Base-by-base conservation (phyloP, 2,888 invertebrate species). In the Molanna angustata region DNA sequence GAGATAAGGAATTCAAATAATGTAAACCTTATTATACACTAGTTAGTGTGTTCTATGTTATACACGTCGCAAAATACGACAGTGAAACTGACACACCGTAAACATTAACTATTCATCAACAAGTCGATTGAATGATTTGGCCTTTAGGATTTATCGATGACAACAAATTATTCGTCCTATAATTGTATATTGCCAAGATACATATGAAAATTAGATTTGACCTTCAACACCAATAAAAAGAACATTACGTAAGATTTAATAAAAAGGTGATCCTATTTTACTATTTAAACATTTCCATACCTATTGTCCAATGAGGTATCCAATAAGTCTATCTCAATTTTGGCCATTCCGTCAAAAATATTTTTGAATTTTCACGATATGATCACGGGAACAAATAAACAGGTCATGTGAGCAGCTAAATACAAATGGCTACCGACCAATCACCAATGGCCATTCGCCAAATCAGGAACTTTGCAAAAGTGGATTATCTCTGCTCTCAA, bases 371-470 rank as follows among this genome's bases (percentile, higher is more conserved):
- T 80, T 72, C 76, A 74, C 76, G 43, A 79, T 74, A 78, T 82
- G 83, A 80, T 84, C 84, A 84, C 83, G 83, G 83, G 84, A 79
- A 82, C 83, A 83, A 82, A 79, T 76, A 78, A 73, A 76, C 74
- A 73, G 83, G 83, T 84, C 84, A 84, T 84, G 84, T 84, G 84
- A 84, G 56, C 52, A 44, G 47, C 55, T 13, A 39, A 48, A 49
- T 46, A 54, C 33, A 54, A 52, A 52, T 52, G 52, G 47, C 47
- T 13, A 37, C 47, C 19, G 1, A 4, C 16, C 4, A 37, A n/a
- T n/a, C 16, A 37, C 37, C 37, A n/a, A 14, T 37, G 13, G 41
- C 41, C 49, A 31, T 27, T 47, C 37, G 47, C 35, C 37, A 52
- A 35, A 33, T 40, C 40, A n/a, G n/a, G n/a, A n/a, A n/a, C n/a